Conservation (phyloP, 2,888 invertebrate genomes). For the Cerceris ruficornis region DNA sequence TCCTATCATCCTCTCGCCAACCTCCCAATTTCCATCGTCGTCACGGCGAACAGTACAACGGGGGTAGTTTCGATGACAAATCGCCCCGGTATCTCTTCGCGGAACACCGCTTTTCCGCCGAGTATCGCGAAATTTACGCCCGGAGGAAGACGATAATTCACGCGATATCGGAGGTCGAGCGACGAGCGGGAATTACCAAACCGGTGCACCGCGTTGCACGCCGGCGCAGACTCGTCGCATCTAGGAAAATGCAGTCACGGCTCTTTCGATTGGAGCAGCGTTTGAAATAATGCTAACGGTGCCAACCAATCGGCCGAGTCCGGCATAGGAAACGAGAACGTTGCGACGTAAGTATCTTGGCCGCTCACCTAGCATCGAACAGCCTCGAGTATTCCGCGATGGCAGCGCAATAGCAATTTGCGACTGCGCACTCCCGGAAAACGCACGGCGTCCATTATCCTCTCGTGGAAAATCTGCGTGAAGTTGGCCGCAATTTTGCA, state of each 20-base stretch:
- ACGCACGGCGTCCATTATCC: slow-evolving; percentile 15
- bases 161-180: slow-evolving; percentile 22
- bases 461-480: slow-evolving; percentile 43
- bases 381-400: slow-evolving; percentile 10
- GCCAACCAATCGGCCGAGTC: slow-evolving; percentile 43
- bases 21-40: background rate
- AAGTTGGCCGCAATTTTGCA: slow-evolving; percentile 34
- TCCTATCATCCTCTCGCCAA: background rate
- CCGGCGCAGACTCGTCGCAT: background rate
- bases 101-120: background rate
- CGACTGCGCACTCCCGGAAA: slow-evolving; percentile 53
- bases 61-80: background rate
- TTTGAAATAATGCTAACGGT: slow-evolving; percentile 13
- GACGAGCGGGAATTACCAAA: slow-evolving; percentile 15
- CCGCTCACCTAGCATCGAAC: slow-evolving; percentile 15
- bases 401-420: slow-evolving; percentile 34
- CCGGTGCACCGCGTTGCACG: slow-evolving; percentile 1
- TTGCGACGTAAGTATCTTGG: background rate
- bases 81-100: background rate
- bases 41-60: background rate
- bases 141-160: slow-evolving; percentile 21
- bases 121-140: slow-evolving; percentile 23
- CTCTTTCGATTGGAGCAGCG: slow-evolving; percentile 10
- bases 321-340: slow-evolving; percentile 5
- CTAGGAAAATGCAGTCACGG: slow-evolving; percentile 3